Evolutionary conservation across 2,113 vertebrate genomes (phyloP), one percentile per base, ranked within the genome.

Genomic region (Platichthys stellatus): DNA sequence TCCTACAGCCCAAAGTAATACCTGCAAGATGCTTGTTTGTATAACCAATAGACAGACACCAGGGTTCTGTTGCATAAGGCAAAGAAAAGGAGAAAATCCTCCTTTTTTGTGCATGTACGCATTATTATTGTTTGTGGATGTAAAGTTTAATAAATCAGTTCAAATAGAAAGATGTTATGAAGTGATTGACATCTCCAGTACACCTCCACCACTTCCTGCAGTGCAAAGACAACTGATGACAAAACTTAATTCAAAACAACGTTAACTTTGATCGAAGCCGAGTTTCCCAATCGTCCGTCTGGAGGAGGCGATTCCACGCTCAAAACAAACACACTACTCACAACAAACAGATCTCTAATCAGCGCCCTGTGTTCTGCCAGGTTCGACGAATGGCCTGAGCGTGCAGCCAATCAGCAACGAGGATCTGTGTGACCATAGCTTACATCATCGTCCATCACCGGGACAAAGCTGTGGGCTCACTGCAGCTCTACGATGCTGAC

Each of bases 321-420:
- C 51, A 81, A 75, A 72, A 77, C 60, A 49, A 56, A 57, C 58
- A 47, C 1, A 76, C 65, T 84, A 76, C 35, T 12, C 61, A 63
- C 35, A 43, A 63, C 35, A 43, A 13, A 45, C 62, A 17, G 11
- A 21, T 26, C 63, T 72, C 47, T 83, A 78, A 86, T 72, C 53
- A 21, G 4, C 12, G 11, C 31, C 35, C 64, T 26, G 45, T 61
- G 77, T 76, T 49, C 70, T 53, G 23, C 69, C 62, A 60, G 73
- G 79, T 86, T 84, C 63, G 72, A 4, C 23, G 40, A 68, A 78
- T 54, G 59, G 80, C 68, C 66, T 17, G 56, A 76, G 57, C n/a
- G 43, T 60, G 26, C 66, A 77, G 74, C 86, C 87, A 91, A 90
- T 90, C 84, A 84, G 74, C 79, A 90, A 47, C 84, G 60, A 82